Percentiles rank a stretch among this genome's conserved stretches.
phyloP scores from a whole-genome alignment of 2,113 vertebrate species.

The Eulacestoma nigropectus region DNA sequence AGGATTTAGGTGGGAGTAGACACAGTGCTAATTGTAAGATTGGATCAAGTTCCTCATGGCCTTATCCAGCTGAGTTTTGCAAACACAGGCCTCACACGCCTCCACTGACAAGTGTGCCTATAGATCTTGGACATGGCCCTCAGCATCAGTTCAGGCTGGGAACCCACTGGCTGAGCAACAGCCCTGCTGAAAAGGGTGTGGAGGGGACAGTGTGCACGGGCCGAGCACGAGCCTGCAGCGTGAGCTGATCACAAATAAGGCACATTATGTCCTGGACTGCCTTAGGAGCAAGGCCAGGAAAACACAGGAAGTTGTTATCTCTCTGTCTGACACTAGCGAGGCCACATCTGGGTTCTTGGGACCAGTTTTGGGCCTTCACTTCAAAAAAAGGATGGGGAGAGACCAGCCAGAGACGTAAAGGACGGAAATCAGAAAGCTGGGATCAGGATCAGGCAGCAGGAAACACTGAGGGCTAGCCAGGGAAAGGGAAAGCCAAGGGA shows the following conservation, averaged over 20 bases:
- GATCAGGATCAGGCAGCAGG: background rate
- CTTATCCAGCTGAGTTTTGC: background rate
- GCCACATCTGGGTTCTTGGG: background rate
- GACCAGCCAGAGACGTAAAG: background rate
- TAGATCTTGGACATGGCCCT: background rate
- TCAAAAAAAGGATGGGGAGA: background rate
- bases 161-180: background rate
- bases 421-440: background rate
- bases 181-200: background rate
- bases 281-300: background rate
- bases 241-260: background rate
- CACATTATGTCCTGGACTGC: background rate
- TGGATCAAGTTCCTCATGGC: background rate
- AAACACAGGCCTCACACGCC: background rate
- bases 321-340: background rate
- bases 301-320: background rate
- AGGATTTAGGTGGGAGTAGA: background rate
- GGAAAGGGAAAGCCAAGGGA: background rate
- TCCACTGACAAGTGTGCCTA: background rate
- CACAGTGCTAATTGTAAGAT: background rate
- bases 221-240: fast-evolving
- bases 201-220: background rate
- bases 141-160: background rate
- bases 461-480: background rate
- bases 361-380: background rate